Percentiles rank a stretch among this genome's conserved stretches.
These are phyloP conservation scores for Orchestia grillus DNA, from an alignment of 1,140 invertebrate species.

Conservation along the genomic window DNA sequence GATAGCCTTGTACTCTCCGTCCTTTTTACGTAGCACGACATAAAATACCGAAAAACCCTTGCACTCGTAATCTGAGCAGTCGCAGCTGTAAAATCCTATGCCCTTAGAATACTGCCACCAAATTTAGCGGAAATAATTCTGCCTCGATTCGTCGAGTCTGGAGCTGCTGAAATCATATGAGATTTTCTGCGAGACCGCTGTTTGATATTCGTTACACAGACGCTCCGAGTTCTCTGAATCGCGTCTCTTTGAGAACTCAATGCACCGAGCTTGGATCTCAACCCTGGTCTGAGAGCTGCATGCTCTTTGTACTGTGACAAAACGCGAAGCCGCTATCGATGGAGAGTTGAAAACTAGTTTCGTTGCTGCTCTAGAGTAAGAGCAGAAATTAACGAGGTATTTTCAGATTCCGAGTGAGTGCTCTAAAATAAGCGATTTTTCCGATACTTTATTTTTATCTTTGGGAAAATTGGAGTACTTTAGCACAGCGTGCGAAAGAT, in stretches of 20 bases:
- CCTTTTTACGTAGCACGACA: background rate
- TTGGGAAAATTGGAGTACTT: background rate
- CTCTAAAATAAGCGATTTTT: background rate
- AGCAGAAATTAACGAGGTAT: background rate
- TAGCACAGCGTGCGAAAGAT: background rate
- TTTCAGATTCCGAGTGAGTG: background rate
- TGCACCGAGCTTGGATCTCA: background rate
- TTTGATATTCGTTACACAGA: background rate
- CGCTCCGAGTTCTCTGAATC: background rate
- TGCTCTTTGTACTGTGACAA: background rate
- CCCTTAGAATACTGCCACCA: background rate
- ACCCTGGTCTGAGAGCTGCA: background rate
- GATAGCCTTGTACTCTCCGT: background rate
- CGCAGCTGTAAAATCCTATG: background rate
- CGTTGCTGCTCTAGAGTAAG: background rate
- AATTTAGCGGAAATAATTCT: background rate
- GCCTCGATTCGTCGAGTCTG: background rate
- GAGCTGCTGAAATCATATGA: background rate
- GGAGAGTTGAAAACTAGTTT: background rate
- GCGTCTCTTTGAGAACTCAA: background rate
- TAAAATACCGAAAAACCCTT: background rate
- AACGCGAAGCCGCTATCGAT: background rate
- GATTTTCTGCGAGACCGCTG: background rate
- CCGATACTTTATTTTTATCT: background rate
- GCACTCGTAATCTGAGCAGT: background rate